phyloP scores from a whole-genome alignment of 1,140 invertebrate genomes.

The Lepidurus couesii region DNA sequence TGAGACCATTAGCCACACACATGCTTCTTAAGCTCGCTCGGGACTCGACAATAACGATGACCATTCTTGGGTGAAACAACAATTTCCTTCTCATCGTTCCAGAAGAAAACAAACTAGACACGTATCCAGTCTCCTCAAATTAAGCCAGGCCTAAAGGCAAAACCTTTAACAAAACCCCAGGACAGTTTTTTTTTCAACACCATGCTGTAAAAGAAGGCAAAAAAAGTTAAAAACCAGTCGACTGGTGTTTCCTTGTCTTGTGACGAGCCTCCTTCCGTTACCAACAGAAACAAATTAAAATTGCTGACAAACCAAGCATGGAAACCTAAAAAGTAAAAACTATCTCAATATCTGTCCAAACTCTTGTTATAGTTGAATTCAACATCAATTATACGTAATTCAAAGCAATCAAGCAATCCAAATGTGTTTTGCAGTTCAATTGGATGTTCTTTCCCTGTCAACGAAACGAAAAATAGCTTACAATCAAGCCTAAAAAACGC shows the following conservation, averaged over 20 bases:
- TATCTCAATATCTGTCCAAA: too few species aligned
- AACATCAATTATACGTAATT: too few species aligned
- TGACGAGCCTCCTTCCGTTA: not conserved
- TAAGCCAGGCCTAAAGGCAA: not conserved
- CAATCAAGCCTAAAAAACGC: too few species aligned
- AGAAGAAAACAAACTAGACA: not conserved
- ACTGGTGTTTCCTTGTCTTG: not conserved
- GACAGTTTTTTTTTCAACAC: not conserved
- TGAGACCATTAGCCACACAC: constrained; percentile 16
- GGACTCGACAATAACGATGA: not conserved
- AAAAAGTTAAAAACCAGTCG: not conserved
- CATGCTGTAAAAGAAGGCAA: not conserved
- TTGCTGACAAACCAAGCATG: too few species aligned
- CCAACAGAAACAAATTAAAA: too few species aligned
- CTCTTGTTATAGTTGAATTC: too few species aligned
- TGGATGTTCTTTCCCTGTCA: too few species aligned
- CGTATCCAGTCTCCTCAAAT: not conserved
- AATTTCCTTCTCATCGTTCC: not conserved
- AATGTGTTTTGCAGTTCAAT: too few species aligned
- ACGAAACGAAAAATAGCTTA: too few species aligned
- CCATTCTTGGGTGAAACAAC: not conserved
- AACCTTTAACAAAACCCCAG: not conserved
- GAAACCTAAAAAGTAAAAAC: too few species aligned
- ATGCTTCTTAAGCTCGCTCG: constrained; percentile 1
- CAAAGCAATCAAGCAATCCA: too few species aligned